Base-by-base conservation (phyloP, 1,140 invertebrate genomes). In the Calliopsis andreniformis region DNA sequence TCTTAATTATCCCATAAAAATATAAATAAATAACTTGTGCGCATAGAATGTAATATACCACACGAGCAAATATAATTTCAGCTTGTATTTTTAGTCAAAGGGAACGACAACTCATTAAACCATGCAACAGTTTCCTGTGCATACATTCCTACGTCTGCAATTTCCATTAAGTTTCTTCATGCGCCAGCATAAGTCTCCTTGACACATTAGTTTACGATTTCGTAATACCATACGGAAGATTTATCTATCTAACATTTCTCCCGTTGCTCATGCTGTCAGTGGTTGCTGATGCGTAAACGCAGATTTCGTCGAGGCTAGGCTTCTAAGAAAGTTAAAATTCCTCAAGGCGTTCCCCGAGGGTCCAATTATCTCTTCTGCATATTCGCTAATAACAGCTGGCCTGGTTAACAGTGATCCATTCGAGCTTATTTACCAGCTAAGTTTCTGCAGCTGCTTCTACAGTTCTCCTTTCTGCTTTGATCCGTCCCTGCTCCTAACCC, bases 331-430 rank as follows among this genome's bases (percentile, higher is more conserved):
- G 30, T 62, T 39, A 28, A 62, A 71, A 71, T 62, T 71, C 68
- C 68, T 35, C 35, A 7, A 55, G 59, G 47, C 62, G 70, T 53
- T 55, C 70, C 70, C 76, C 62, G 69, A 75, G 70, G 76, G 81
- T 79, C 79, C 82, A 86, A 86, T 86, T 86, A 86, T 86, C 82
- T 80, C 69, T 80, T 84, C 77, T 82, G 80, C 84, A 76, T 86
- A 83, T 86, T 86, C 82, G 76, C 78, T 82, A 86, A 82, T 82
- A 73, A 78, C 62, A 72, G 53, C 58, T 20, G 28, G 68, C 23
- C 58, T 64, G 61, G 70, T 49, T 61, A 51, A 23, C 42, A n/a
- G 43, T 35, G 68, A 58, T 35, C 68, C 55, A 61, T 61, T 35
- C 55, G 55, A 25, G 68, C 47, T 70, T 71, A 51, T 71, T 71